Evolutionary conservation across 2,888 invertebrate genomes (phyloP), one percentile per base, ranked within the genome.

Genomic region (Incurvaria masculella): DNA sequence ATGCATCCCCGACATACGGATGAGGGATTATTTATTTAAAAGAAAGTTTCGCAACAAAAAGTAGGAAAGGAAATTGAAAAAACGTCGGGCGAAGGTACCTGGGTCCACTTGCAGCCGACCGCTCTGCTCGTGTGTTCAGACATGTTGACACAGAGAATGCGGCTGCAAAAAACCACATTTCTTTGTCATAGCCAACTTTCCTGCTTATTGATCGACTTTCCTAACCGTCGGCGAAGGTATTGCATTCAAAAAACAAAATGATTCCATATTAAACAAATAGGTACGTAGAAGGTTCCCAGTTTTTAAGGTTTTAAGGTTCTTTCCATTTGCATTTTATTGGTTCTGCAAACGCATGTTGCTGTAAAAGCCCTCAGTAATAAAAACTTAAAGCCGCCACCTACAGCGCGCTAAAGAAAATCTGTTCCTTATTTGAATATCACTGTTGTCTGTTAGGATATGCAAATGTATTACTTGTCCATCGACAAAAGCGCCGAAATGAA

Each of bases 31-130:
- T 78, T 76, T 75, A 76, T 76, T 76, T 76, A 73, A 72, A 76
- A 78, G 78, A 76, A 78, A 78, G 78, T 78, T 76, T 74, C 76
- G 75, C 75, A 71, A 71, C 72, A 78, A 78, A 78, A 78, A 78
- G 71, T 61, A 56, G 72, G 72, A 71, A 67, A 78, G 76, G 78
- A 78, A 78, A 78, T 78, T 75, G 75, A 78, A 78, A 78, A 76
- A 78, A 33, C 33, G 14, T 33, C 14, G 8, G 11, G 33, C 72
- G 60, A 60, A 60, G 65, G 66, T 76, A 73, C 74, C 61, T 59
- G 61, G 19, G 41, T 41, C 20, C 20, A 20, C 41, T 70, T 63
- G 62, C 69, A 69, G 71, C 65, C 74, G 69, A 66, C 14, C 33
- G 23, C 23, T 5, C 23, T 23, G 23, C 33, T 33, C 33, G 14